phyloP scores from a whole-genome alignment of 2,797 vertebrate genomes.

The Epinephelus malabaricus region DNA sequence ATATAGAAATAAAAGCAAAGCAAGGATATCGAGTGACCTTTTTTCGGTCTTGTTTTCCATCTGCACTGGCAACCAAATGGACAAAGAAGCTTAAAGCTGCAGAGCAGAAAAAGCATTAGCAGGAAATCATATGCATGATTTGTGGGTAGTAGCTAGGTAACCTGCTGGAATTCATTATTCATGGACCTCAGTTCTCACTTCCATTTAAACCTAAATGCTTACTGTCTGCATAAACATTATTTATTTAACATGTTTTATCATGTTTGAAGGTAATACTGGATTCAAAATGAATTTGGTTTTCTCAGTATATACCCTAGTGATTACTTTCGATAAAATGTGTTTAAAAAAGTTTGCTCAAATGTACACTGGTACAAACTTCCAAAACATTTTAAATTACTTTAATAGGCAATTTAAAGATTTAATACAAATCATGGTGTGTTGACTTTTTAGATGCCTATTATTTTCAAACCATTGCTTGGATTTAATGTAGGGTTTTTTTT shows the following conservation, averaged over 20 bases:
- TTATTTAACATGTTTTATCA: conserved; percentile 24
- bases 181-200: conserved; percentile 21
- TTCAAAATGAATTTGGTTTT: neutral
- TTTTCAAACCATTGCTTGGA: neutral
- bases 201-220: conserved; percentile 21
- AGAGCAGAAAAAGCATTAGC: conserved; percentile 6
- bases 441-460: neutral
- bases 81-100: conserved; percentile 16
- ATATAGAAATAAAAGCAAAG: conserved; percentile 14
- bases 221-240: neutral
- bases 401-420: neutral
- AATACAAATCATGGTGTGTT: neutral
- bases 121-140: conserved; percentile 22
- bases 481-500: neutral
- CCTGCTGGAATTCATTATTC: conserved; percentile 37
- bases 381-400: no score
- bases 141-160: conserved; percentile 18
- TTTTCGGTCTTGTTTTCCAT: conserved; percentile 23
- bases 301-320: neutral
- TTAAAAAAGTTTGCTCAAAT: neutral
- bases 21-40: neutral
- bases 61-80: conserved; percentile 17
- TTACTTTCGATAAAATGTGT: neutral
- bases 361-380: no score
- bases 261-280: neutral